Conservation (phyloP, 2,888 invertebrate genomes). For the Balanococcus diminutus region DNA sequence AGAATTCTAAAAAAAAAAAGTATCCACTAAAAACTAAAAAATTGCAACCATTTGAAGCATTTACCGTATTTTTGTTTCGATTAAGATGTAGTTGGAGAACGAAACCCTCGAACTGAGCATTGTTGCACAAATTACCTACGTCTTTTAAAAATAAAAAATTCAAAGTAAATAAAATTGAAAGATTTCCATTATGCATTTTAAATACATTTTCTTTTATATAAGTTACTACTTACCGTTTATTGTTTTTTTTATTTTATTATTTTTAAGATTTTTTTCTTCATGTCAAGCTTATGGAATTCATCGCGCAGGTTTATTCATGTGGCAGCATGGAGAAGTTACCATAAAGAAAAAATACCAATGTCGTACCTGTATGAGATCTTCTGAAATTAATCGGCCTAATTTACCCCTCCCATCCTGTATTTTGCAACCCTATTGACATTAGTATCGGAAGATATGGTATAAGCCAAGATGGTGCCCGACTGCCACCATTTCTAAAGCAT, state of each 20-base stretch:
- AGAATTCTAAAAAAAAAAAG: not conserved
- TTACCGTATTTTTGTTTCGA: not conserved
- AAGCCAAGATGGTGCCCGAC: not conserved
- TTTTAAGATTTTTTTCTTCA: not conserved
- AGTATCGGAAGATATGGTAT: not conserved
- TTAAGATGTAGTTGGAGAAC: not conserved
- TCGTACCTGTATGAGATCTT: conserved; percentile 13
- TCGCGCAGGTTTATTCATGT: not conserved
- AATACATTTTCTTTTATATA: not conserved
- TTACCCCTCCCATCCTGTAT: not conserved
- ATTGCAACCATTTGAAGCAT: not conserved
- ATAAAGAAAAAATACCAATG: not conserved
- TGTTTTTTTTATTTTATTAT: not conserved
- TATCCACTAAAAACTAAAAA: not conserved
- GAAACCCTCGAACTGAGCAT: not conserved
- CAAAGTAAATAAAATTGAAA: not conserved
- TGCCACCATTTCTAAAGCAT: conserved; percentile 1
- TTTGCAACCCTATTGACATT: not conserved
- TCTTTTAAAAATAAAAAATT: not conserved
- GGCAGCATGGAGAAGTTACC: conserved; percentile 26
- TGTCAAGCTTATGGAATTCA: not conserved
- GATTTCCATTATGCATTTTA: not conserved
- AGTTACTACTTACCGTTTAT: conserved; percentile 6
- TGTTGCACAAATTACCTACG: not conserved
- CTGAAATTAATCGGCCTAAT: conserved; percentile 34